Conservation (phyloP, 1,140 invertebrate species). For the Sarcophaga peregrina region DNA sequence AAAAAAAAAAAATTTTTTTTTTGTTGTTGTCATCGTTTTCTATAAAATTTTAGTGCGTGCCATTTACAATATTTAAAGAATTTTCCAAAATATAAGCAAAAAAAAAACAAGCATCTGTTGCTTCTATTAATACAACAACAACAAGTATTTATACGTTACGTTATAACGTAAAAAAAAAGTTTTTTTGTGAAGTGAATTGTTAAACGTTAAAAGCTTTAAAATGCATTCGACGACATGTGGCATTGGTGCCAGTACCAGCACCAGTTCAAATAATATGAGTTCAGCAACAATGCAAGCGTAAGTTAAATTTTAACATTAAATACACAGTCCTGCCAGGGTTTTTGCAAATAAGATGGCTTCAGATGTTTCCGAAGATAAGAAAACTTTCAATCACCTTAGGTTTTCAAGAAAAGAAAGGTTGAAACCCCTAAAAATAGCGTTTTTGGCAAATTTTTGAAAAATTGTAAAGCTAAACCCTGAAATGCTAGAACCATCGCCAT, state of each 20-base stretch:
- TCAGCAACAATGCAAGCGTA: conserved; percentile 28
- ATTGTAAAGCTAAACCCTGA: too few relatives aligned
- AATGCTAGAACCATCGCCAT: too few relatives aligned
- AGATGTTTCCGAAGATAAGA: too few relatives aligned
- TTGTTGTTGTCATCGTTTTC: conserved; percentile 13
- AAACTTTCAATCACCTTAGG: too few relatives aligned
- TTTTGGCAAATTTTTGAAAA: too few relatives aligned
- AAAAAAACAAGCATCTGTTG: not conserved
- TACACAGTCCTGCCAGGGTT: too few relatives aligned
- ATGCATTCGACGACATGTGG: conserved; percentile 65
- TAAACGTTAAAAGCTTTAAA: conserved; percentile 47
- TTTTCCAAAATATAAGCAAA: not conserved
- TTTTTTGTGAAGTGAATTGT: not conserved
- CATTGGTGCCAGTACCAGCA: conserved; percentile 51
- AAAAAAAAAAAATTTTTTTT: too few relatives aligned
- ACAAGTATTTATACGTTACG: not conserved
- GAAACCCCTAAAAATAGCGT: too few relatives aligned
- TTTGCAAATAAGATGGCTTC: too few relatives aligned
- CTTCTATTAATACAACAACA: not conserved
- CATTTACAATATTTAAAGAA: not conserved
- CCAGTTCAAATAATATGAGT: conserved; percentile 23
- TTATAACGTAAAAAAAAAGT: not conserved
- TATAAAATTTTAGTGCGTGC: conserved; percentile 7
- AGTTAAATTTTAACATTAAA: not conserved
- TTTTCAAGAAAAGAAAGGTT: too few relatives aligned